Evolutionary conservation across 2,888 invertebrate genomes (phyloP), one percentile per base, ranked within the genome.

Genomic region (Sarcophaga carnaria): DNA sequence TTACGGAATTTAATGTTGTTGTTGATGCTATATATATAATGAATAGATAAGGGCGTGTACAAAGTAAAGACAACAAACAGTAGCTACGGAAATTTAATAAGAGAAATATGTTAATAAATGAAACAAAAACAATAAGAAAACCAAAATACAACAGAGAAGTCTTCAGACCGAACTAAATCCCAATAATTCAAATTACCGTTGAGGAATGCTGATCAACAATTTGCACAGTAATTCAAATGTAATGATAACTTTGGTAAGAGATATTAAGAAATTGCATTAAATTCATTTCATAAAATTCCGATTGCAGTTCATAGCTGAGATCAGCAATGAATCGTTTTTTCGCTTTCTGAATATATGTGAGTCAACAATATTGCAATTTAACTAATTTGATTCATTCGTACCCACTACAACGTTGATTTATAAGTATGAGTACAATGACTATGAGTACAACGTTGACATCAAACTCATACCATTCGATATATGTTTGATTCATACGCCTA

Each of bases 31-130:
- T n/a, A n/a, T n/a, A n/a, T n/a, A n/a, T 67, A 45, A 69, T 49
- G 14, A 22, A 25, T 49, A 22, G 6, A 11, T 12, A 14, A 14
- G 20, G 4, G 8, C 5, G 14, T 22, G 8, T 47, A 69, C 20
- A 2, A 22, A 22, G 49, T 69, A 49, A 14, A 14, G 25, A 22
- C 14, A 22, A 17, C 14, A 37, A 49, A 14, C 69, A 14, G 69
- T 49, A 54, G 27, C 49, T 27, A 54, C 59, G 54, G 27, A 71
- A 49, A 71, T 71, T 71, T 54, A 71, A 59, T 71, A 54, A 54
- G 70, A 14, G n/a, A 10, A 17, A n/a, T 25, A 71, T 71, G 27
- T 69, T 49, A 59, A 71, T 6, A 5, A 22, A 8, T 25, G 45
- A 47, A 49, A 49, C 4, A 10, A 45, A 5, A 12, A 22, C 45